A percentile compares a stretch with the other conserved stretches of the same genome.
phyloP scores from a whole-genome alignment of 2,113 vertebrate genomes.

The Callaeas wilsoni region DNA sequence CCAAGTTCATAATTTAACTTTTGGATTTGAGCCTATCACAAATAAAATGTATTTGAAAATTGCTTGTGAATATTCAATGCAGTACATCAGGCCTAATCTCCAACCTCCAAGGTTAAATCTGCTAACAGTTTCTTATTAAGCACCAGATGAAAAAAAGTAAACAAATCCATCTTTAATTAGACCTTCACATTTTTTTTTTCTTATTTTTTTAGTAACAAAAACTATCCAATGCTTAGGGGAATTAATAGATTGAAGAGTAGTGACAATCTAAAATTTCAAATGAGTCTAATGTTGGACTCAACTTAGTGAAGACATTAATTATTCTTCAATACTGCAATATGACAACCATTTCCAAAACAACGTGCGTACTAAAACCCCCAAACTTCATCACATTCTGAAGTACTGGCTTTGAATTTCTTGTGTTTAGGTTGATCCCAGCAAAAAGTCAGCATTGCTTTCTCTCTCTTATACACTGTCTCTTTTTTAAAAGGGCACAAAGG shows the following conservation, averaged over 20 bases:
- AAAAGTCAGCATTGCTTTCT: neutral
- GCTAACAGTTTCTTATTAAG: neutral
- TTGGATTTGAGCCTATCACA: neutral
- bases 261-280: neutral
- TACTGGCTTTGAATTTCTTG: neutral
- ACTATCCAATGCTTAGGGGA: neutral
- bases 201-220: neutral
- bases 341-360: neutral
- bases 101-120: neutral
- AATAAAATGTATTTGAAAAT: neutral
- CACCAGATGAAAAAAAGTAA: neutral
- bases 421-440: neutral
- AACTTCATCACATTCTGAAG: neutral
- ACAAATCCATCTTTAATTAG: neutral
- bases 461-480: neutral
- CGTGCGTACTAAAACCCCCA: neutral
- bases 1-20: neutral
- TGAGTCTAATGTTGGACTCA: neutral
- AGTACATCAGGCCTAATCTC: neutral
- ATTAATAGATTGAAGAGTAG: neutral
- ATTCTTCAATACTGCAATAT: neutral
- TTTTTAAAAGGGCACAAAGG: neutral
- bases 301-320: neutral
- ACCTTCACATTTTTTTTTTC: neutral
- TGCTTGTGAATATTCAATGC: neutral